These are phyloP conservation scores for Diogma glabrata DNA, from an alignment of 2,888 invertebrate genomes.

Conservation along the genomic window DNA sequence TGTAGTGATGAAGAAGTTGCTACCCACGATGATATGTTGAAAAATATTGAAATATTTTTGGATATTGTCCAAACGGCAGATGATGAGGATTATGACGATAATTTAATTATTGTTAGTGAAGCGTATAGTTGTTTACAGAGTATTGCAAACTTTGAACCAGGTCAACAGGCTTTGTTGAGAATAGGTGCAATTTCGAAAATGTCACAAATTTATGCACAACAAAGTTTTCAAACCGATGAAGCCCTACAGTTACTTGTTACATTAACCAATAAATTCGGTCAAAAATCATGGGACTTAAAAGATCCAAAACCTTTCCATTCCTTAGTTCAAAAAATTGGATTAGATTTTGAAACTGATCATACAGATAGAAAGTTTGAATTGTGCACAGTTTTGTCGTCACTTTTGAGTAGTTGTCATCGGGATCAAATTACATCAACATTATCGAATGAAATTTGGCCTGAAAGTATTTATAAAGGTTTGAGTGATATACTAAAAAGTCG, in stretches of 20 bases:
- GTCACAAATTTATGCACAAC: constrained; percentile 76
- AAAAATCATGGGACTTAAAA: constrained; percentile 59
- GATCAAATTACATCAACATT: constrained; percentile 50
- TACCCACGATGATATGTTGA: constrained; percentile 71
- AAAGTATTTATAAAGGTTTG: constrained; percentile 68
- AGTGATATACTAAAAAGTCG: constrained; percentile 76
- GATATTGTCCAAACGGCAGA: constrained; percentile 76
- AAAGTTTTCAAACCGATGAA: constrained; percentile 82
- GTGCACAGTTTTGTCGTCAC: constrained; percentile 63
- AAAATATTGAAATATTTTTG: constrained; percentile 68
- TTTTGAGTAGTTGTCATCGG: constrained; percentile 61
- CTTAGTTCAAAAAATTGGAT: constrained; percentile 66
- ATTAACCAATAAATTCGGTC: constrained; percentile 59
- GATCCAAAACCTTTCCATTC: constrained; percentile 71
- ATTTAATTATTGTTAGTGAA: constrained; percentile 75
- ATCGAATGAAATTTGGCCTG: constrained; percentile 67
- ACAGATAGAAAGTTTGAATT: constrained; percentile 83
- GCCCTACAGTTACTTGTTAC: constrained; percentile 70
- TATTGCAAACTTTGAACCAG: constrained; percentile 66
- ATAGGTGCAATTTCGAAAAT: constrained; percentile 69
- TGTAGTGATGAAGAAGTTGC: constrained; percentile 71
- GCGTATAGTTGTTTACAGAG: constrained; percentile 73
- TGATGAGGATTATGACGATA: constrained; percentile 74
- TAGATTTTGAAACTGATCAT: constrained; percentile 81
- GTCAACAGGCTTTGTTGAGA: constrained; percentile 66